A percentile compares a stretch with the other conserved stretches of the same genome.
Evolutionary conservation across 2,113 vertebrate genomes (phyloP).

Genomic region (Sarotherodon lohbergeri): DNA sequence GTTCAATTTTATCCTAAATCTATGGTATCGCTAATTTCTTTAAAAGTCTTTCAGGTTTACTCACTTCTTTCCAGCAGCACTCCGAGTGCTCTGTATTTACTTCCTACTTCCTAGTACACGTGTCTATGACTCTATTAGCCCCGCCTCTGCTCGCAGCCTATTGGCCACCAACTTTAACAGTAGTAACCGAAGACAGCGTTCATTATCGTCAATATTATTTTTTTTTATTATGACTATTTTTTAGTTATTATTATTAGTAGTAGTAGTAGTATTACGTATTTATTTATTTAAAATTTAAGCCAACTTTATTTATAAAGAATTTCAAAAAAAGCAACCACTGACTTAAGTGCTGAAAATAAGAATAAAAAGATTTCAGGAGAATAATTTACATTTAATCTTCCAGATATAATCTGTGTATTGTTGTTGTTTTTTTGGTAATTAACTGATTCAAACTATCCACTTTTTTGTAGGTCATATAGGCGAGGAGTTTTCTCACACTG

Average conservation of each 20-base stretch:
- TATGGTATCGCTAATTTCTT: neutral
- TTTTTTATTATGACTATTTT: neutral
- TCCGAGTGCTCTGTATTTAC: slow-evolving; percentile 55
- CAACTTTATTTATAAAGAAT: neutral
- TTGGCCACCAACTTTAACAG: neutral
- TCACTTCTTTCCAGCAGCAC: slow-evolving; percentile 41
- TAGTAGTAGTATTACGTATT: neutral
- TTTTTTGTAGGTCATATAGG: neutral
- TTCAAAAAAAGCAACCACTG: neutral
- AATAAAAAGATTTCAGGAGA: neutral
- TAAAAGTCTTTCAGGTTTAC: neutral
- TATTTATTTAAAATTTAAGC: neutral
- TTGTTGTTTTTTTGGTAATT: neutral
- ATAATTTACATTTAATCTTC: neutral
- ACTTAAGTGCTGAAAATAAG: neutral
- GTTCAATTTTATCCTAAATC: neutral
- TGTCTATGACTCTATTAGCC: slow-evolving; percentile 45
- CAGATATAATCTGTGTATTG: neutral
- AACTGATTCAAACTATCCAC: neutral
- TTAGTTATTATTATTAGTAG: accelerated
- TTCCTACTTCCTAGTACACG: slow-evolving; percentile 77
- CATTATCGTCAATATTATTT: neutral
- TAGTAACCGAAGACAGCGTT: neutral
- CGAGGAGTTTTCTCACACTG: neutral
- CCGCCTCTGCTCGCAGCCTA: slow-evolving; percentile 37